Base-by-base conservation (phyloP, 2,888 invertebrate species). In the Pollenia griseotomentosa region DNA sequence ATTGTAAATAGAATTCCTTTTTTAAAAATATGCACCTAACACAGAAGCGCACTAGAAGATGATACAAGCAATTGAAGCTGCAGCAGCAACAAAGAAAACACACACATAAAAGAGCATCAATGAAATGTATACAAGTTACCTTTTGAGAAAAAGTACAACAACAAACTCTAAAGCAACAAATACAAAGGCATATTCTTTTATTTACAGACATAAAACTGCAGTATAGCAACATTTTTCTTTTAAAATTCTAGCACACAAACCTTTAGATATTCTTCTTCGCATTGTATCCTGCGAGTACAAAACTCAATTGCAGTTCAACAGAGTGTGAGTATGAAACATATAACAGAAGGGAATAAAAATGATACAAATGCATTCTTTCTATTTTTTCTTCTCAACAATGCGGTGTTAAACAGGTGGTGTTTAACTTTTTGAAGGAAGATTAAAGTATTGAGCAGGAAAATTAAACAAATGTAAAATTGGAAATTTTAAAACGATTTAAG, bases 241-340 rank as follows among this genome's bases (percentile, higher is more conserved):
- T 11, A 6, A 40, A 59, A 59, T 23, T 2, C 59, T 14, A 23
- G 33, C 33, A 19, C 44, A 65, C 44, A 14, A 44, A 12, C 0
- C 55, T 14, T 23, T 19, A 5, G 12, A 46, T 71, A 16, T 23
- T 46, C 12, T 57, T 44, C 14, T 4, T 19, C 23, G 19, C 44
- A 44, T 71, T 71, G n/a, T 11, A 44, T 23, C 2, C 70, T 14
- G 44, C n/a, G 48, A 48, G 66, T 19, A 40, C 19, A 48, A 59
- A 57, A 59, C 57, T 68, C 68, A 59, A 78, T 68, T 59, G 48
- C 14, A 59, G 48, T 66, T 66, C 33, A 65, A 65, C 19, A 42
- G 44, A 65, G 65, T 65, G 40, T 46, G 44, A 71, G 75, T 51
- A 6, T 14, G 51, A 14, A 6, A 51, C 12, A 33, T 33, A 10